A percentile compares a stretch with the other conserved stretches of the same genome.
phyloP scores from a whole-genome alignment of 2,797 vertebrate genomes.

The Falco cherrug region DNA sequence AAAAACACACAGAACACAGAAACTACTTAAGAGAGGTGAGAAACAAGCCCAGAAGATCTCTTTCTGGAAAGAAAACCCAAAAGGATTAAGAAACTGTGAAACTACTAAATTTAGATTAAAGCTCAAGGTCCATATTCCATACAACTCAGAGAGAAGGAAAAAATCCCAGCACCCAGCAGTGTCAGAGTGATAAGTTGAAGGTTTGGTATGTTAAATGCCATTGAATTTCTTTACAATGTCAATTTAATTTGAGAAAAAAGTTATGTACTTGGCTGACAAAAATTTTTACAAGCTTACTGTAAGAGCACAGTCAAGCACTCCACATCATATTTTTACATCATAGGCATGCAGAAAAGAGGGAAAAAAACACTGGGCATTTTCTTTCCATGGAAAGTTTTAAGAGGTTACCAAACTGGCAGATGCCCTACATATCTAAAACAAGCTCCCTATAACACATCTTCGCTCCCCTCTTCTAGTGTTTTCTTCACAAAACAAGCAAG shows the following conservation, averaged over 20 bases:
- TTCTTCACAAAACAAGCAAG: not conserved
- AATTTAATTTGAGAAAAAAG: not conserved
- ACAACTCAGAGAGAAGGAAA: not conserved
- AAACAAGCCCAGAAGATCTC: not conserved
- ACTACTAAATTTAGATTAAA: not conserved
- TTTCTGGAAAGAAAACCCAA: not conserved
- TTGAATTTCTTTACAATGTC: not conserved
- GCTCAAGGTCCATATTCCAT: not conserved
- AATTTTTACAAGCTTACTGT: not conserved
- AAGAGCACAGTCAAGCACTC: not conserved
- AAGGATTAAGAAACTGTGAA: not conserved
- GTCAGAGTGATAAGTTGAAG: not conserved
- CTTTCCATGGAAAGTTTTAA: not conserved
- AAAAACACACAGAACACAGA: not conserved
- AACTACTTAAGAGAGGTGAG: not conserved
- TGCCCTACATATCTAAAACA: not conserved
- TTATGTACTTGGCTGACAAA: not conserved
- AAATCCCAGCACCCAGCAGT: not conserved
- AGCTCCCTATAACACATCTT: not conserved
- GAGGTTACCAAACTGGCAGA: not conserved
- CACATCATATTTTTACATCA: not conserved
- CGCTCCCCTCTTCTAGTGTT: fast-evolving
- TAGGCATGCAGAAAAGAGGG: not conserved
- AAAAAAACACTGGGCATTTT: not conserved
- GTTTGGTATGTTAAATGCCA: not conserved